Evolutionary conservation across 2,888 invertebrate genomes (phyloP).

Genomic region (Apoderus coryli): DNA sequence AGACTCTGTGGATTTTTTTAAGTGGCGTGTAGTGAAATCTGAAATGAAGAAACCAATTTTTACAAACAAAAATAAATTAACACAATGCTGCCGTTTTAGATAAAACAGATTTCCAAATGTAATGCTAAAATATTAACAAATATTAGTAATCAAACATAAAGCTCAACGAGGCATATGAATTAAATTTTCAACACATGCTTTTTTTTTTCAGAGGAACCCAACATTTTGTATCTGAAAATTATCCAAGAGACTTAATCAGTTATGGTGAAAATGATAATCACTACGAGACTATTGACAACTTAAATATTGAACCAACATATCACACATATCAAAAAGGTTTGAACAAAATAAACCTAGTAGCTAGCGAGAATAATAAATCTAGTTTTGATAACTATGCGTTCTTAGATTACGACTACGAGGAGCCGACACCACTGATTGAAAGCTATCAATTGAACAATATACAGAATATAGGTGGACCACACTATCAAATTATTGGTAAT

Average conservation of each 20-base stretch:
- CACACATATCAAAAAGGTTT: slow-evolving; percentile 15
- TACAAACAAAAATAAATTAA: too few relatives aligned
- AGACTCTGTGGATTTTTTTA: too few relatives aligned
- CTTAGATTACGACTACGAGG: slow-evolving; percentile 70
- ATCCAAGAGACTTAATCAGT: slow-evolving; percentile 35
- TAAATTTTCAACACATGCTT: too few relatives aligned
- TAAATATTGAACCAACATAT: slow-evolving; percentile 17
- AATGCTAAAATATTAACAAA: too few relatives aligned
- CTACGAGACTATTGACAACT: slow-evolving; percentile 51
- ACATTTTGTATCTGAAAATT: slow-evolving; percentile 57
- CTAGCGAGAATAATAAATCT: slow-evolving; percentile 19
- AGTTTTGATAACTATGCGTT: slow-evolving; percentile 59
- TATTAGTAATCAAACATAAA: too few relatives aligned
- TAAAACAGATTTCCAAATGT: too few relatives aligned
- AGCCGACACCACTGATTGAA: slow-evolving; percentile 60
- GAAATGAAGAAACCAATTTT: too few relatives aligned
- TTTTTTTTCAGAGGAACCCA: too few relatives aligned
- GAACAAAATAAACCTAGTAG: too few relatives aligned
- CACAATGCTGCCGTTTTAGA: too few relatives aligned
- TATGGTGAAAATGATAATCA: slow-evolving; percentile 44
- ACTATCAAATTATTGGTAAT: slow-evolving; percentile 24
- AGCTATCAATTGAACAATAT: slow-evolving; percentile 50
- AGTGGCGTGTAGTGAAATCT: too few relatives aligned
- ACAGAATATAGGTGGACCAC: slow-evolving; percentile 37
- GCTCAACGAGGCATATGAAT: too few relatives aligned